These are phyloP conservation scores for Caenorhabditis brenneri DNA, from an alignment of 1,140 invertebrate species.

Conservation along the genomic window DNA sequence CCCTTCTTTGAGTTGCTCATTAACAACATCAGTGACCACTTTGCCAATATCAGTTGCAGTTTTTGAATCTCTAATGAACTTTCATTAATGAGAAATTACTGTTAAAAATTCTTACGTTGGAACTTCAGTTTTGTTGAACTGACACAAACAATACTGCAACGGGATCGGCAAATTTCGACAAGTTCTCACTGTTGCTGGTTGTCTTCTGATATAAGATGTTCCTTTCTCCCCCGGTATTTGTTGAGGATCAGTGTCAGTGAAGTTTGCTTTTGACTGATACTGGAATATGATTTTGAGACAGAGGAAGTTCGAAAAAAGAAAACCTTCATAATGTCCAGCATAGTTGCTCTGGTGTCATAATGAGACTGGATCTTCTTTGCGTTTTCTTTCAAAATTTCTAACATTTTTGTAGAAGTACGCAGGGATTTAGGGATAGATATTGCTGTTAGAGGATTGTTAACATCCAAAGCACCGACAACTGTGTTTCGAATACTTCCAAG, in stretches of 20 bases:
- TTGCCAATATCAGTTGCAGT: background rate
- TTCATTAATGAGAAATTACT: background rate
- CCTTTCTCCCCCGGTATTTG: constrained; percentile 2
- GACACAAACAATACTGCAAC: constrained; percentile 31
- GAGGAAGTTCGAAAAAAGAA: background rate
- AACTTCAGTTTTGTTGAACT: background rate
- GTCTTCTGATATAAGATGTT: background rate
- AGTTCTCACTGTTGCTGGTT: background rate
- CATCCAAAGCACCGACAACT: constrained; percentile 33
- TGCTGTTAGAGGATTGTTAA: constrained; percentile 47
- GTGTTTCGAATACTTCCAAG: constrained; percentile 44
- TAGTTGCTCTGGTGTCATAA: constrained; percentile 36
- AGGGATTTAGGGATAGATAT: constrained; percentile 44
- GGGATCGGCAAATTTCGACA: constrained; percentile 15
- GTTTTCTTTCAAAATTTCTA: background rate
- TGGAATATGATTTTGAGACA: background rate
- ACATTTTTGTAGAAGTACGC: background rate
- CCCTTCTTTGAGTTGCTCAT: background rate
- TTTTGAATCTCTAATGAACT: background rate
- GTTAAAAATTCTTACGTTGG: background rate
- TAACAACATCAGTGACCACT: background rate
- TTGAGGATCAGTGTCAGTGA: background rate
- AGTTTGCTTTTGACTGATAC: background rate
- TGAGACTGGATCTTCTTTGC: constrained; percentile 32
- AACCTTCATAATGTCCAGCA: constrained; percentile 31